Evolutionary conservation across 2,113 vertebrate genomes (phyloP).

Genomic region (Leuciscus idus): DNA sequence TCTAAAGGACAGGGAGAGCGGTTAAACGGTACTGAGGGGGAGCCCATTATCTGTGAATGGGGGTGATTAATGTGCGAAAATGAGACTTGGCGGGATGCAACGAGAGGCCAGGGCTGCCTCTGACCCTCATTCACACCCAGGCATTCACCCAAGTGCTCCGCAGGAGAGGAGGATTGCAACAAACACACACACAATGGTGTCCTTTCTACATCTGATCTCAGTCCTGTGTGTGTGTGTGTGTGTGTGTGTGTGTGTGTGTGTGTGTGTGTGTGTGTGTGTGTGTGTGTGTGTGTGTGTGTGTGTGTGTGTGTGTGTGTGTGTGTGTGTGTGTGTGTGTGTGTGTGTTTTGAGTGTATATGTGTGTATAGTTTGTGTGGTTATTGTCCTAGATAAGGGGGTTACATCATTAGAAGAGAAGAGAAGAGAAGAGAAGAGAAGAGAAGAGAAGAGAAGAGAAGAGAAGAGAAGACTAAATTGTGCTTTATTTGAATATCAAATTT

Average conservation of each 20-base stretch:
- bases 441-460: background rate
- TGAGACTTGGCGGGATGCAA: slow-evolving; percentile 76
- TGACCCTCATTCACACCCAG: slow-evolving; percentile 81
- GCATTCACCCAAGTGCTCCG: slow-evolving; percentile 75
- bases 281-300: slow-evolving; percentile 32
- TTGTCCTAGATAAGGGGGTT: slow-evolving; percentile 34
- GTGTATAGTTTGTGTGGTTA: slow-evolving; percentile 28
- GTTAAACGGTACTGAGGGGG: slow-evolving; percentile 80
- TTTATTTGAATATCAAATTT: background rate
- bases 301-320: slow-evolving; percentile 32
- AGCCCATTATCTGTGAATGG: slow-evolving; percentile 83
- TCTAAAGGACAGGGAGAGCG: slow-evolving; percentile 77
- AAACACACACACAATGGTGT: slow-evolving; percentile 54
- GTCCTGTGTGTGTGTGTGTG: background rate
- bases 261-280: slow-evolving; percentile 25
- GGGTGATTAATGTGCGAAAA: slow-evolving; percentile 76
- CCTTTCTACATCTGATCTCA: slow-evolving; percentile 52
- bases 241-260: slow-evolving; percentile 32
- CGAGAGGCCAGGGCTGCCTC: slow-evolving; percentile 69
- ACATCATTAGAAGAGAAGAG: slow-evolving; percentile 47
- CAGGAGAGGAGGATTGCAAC: slow-evolving; percentile 66
- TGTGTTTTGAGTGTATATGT: slow-evolving; percentile 28
- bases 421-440: slow-evolving; percentile 21
- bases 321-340: slow-evolving; percentile 35
- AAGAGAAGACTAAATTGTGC: slow-evolving; percentile 7